Evolutionary conservation across 1,140 invertebrate species (phyloP), one percentile per base, ranked within the genome.

Genomic region (Habropoda laboriosa): DNA sequence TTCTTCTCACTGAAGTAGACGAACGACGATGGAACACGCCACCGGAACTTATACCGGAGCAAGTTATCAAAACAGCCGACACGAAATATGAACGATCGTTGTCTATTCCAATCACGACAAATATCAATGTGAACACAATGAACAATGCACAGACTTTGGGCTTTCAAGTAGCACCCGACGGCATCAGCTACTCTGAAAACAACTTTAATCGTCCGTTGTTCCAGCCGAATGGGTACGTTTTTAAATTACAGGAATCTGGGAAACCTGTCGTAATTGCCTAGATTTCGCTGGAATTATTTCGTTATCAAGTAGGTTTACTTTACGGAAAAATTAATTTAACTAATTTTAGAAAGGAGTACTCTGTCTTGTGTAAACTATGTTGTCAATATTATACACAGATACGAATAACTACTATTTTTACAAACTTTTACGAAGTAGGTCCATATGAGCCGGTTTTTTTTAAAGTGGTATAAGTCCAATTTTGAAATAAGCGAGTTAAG

Each of bases 161-260:
- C 35, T 64, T 92, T 32, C 87, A 88, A 68, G 74, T 85, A 16
- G 85, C 49, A 0, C 82, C 89, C 1, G 89, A 90, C 57, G 89
- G 91, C 35, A 80, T 92, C n/a, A 90, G 91, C 63, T 80, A 92
- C 45, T 90, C 91, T 0, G 89, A 91, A 71, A 92, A 89, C 77
- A 83, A 88, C 70, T 85, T 83, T 63, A 55, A 47, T 40, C 60
- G 24, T 21, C 78, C 64, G 8, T 32, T n/a, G 53, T 70, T 61
- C 35, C 66, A 51, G 13, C 24, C 70, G 10, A 60, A 27, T 12
- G 76, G 85, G 81, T 72, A 81, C 35, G 87, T 71, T 79, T 45
- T 47, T 45, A 55, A 8, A n/a, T 47, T 42, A 53, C 21, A 45
- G 47, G 61, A 78, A 58, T 58, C n/a, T n/a, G n/a, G n/a, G n/a